Base-by-base conservation (phyloP, 2,113 vertebrate genomes). In the Melierax canorus region DNA sequence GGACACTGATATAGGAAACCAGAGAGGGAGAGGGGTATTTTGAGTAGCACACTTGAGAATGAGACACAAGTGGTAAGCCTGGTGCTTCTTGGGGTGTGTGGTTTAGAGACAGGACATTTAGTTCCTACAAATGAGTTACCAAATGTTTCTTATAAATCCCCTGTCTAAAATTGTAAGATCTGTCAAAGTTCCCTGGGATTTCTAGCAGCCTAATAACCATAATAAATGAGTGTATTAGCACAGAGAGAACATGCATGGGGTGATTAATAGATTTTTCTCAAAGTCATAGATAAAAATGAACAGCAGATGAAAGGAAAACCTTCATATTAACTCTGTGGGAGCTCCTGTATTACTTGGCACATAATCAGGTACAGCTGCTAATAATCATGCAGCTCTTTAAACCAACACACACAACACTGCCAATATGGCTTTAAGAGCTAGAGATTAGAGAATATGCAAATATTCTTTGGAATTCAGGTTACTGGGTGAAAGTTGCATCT, bases 311-410 rank as follows among this genome's bases (percentile, higher is more conserved):
- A 91, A 77, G 91, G 53, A 82, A 88, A 95, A 73, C 60, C 73
- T 92, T 95, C 93, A 86, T 89, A 96, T 97, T 97, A 98, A 97
- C 92, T 95, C 97, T n/a, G 14, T 88, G 92, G 95, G 92, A 92
- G 84, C 77, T 96, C 83, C 81, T 77, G 48, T 97, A 96, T 98
- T 98, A 98, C 98, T 97, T 97, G 97, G 92, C 84, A 80, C 67
- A 69, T 87, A 97, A 97, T 97, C 93, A 96, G 96, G 87, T 96
- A 92, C 67, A 96, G 84, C 62, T 87, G 94, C 97, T 98, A 97
- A 97, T 97, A 97, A 97, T 92, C 66, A 92, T 73, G 39, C 75
- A 97, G 71, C 46, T 94, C 86, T 97, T 95, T 86, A 97, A 97
- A 90, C 53, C 82, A 95, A 62, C 53, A 90, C 19, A 72, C n/a